These are phyloP conservation scores for Drosophila lowei DNA, from an alignment of 1,140 invertebrate species.

Conservation along the genomic window DNA sequence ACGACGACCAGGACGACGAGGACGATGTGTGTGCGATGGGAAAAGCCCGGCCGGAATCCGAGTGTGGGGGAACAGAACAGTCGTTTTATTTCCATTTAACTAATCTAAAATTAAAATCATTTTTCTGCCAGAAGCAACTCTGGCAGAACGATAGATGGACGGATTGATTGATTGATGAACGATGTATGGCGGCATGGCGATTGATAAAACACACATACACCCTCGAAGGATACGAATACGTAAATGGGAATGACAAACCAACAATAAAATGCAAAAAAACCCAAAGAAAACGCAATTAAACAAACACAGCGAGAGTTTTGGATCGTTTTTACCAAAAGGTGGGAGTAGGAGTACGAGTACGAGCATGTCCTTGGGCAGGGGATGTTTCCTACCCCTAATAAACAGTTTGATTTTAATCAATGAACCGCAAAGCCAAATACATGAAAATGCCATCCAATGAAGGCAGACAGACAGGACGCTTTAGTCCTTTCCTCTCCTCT, in stretches of 20 bases:
- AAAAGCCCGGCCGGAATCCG: neutral
- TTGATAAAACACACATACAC: conserved; percentile 47
- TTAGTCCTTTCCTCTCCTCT: conserved; percentile 6
- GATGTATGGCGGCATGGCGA: conserved; percentile 63
- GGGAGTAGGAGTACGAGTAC: conserved; percentile 10
- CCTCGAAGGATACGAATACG: conserved; percentile 19
- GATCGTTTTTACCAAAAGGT: neutral
- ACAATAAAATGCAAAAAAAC: conserved; percentile 11
- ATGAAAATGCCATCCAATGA: conserved; percentile 60
- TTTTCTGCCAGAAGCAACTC: conserved; percentile 37
- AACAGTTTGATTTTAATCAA: conserved; percentile 78
- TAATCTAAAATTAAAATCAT: conserved; percentile 82
- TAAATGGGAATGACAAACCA: conserved; percentile 74
- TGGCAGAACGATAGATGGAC: conserved; percentile 42
- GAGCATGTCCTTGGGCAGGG: neutral
- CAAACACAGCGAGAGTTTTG: conserved; percentile 55
- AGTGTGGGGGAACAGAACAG: conserved; percentile 6
- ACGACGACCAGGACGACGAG: conserved; percentile 16
- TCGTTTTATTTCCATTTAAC: conserved; percentile 32
- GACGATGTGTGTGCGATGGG: conserved; percentile 26
- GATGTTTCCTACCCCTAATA: conserved; percentile 37
- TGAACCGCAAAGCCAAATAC: conserved; percentile 74
- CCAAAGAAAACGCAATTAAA: conserved; percentile 71
- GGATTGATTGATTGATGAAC: conserved; percentile 20
- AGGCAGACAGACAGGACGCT: conserved; percentile 25